These are phyloP conservation scores for Mechanitis messenoides DNA, from an alignment of 2,888 invertebrate species.

Conservation along the genomic window DNA sequence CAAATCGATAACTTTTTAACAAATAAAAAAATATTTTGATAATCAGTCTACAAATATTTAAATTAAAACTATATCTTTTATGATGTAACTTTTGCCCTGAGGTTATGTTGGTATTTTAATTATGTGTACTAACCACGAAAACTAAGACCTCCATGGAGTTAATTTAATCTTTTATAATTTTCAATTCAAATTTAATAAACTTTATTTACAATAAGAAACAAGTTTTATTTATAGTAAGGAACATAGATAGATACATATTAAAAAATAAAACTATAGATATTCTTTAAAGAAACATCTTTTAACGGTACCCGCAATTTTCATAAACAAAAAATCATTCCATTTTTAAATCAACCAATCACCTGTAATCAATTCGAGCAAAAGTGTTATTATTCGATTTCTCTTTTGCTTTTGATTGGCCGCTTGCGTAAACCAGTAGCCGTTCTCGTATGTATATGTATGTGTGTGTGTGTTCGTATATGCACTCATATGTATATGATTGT, in stretches of 20 bases:
- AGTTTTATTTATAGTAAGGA: no score
- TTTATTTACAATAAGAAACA: no score
- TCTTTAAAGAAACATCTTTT: no score
- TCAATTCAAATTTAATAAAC: no score
- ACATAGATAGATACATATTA: no score
- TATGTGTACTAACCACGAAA: conserved; percentile 29
- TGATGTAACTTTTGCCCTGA: conserved; percentile 24
- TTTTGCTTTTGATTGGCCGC: conserved; percentile 61
- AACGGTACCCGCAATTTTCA: neutral
- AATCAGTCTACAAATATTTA: conserved; percentile 19
- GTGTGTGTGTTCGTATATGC: conserved; percentile 35
- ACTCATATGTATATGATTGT: conserved; percentile 35
- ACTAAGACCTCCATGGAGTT: conserved; percentile 25
- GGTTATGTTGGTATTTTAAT: conserved; percentile 27
- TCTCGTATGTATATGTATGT: conserved; percentile 38
- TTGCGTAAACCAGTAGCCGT: conserved; percentile 73
- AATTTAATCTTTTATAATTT: conserved; percentile 20
- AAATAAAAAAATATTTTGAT: neutral
- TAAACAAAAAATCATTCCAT: conserved; percentile 8
- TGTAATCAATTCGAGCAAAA: conserved; percentile 20
- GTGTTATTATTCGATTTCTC: conserved; percentile 35
- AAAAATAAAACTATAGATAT: no score
- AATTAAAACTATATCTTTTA: conserved; percentile 19
- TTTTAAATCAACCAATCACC: conserved; percentile 25
- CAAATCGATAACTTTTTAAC: neutral